Base-by-base conservation (phyloP, 92 coral and sea anemone genomes). In the Parazoanthus darwini region DNA sequence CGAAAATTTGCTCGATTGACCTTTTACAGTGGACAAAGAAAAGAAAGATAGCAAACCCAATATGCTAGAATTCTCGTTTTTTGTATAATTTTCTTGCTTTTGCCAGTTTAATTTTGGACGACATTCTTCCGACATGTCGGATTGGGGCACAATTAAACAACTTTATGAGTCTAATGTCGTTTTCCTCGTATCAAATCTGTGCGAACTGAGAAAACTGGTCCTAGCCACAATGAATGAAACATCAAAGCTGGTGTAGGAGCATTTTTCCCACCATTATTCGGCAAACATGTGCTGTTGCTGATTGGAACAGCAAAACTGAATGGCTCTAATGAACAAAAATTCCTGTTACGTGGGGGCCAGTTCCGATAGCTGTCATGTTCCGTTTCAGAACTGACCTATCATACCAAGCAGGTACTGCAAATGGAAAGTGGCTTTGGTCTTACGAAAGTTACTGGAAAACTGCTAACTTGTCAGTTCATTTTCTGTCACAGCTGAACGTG, bases 401-500 rank as follows among this genome's bases (percentile, higher is more conserved):
- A 6, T 18, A 22, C 68, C 23, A 8, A 25, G 25, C 68, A 63
- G 25, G 20, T 0, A 63, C 23, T 18, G 68, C 23, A 29, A 72
- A 72, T 72, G 20, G 2, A 72, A 72, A 72, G 43, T 10, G 66
- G 2, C 22, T 22, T 13, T 3, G 8, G 8, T 58, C 50, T 58
- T 58, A 58, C 16, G 0, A 58, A 11, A 15, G 22, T 63, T 5
- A 63, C 26, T 3, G 70, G 38, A 72, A 72, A 72, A 20, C 1
- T 26, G 18, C 11, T 29, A 38, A 56, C 7, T 18, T 58, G 25
- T 29, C 44, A 56, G 39, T 59, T 9, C n/a, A 11, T 26, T 44
- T 86, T 23, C 37, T 23, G 20, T 77, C 86, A 18, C 74, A 95
- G 98, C 90, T 95, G 88, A 95, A 95, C 89, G 78, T 95, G 88